Evolutionary conservation across 2,113 vertebrate genomes (phyloP).

Genomic region (Antennarius striatus): DNA sequence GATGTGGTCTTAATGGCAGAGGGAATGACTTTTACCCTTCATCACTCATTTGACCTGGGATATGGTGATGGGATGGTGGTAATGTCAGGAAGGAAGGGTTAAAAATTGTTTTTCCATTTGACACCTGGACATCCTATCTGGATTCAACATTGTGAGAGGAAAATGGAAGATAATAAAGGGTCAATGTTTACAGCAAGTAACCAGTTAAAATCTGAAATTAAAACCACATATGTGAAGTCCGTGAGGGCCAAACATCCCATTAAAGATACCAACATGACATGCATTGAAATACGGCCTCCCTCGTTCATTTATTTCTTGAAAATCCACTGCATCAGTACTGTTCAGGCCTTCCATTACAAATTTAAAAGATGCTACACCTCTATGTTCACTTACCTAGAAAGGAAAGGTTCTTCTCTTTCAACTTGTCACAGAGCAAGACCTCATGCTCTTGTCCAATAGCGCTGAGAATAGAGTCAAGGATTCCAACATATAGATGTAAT

Average conservation of each 20-base stretch:
- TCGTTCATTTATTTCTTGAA: neutral
- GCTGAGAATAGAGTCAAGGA: slow-evolving; percentile 85
- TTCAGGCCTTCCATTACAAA: slow-evolving; percentile 61
- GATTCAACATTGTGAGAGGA: slow-evolving; percentile 41
- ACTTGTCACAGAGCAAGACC: slow-evolving; percentile 89
- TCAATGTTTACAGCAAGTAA: neutral
- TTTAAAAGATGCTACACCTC: slow-evolving; percentile 7
- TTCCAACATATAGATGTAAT: slow-evolving; percentile 21
- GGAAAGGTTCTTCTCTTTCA: slow-evolving; percentile 90
- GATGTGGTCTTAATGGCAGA: slow-evolving; percentile 83
- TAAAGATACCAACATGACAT: neutral
- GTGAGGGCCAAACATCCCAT: neutral
- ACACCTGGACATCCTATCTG: slow-evolving; percentile 66
- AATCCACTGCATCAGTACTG: slow-evolving; percentile 80
- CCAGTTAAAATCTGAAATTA: neutral
- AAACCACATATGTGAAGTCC: neutral
- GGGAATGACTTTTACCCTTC: slow-evolving; percentile 72
- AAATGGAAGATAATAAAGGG: neutral
- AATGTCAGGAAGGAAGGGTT: slow-evolving; percentile 29
- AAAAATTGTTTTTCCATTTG: slow-evolving; percentile 63
- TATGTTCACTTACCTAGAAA: slow-evolving; percentile 88
- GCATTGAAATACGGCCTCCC: neutral
- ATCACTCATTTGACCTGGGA: slow-evolving; percentile 79
- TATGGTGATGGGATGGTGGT: slow-evolving; percentile 51
- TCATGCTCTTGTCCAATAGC: slow-evolving; percentile 96